phyloP scores from a whole-genome alignment of 2,113 vertebrate species.

The Tamias sibiricus region DNA sequence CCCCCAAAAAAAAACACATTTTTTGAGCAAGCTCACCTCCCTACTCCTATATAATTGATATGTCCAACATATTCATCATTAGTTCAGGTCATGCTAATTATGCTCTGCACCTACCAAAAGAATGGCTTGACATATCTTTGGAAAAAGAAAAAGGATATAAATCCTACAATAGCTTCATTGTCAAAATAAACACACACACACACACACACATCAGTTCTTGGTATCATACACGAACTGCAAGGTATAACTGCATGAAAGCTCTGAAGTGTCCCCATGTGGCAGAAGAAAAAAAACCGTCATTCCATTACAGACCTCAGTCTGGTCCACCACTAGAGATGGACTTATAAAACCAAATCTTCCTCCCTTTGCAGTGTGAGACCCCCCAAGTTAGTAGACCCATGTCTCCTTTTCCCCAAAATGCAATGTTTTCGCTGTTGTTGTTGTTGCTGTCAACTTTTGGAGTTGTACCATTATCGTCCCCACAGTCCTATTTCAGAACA shows the following conservation, averaged over 20 bases:
- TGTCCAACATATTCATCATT: not conserved
- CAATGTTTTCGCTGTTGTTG: not conserved
- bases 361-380: not conserved
- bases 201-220: not conserved
- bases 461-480: not conserved
- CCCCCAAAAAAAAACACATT: not conserved
- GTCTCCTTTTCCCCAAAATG: not conserved
- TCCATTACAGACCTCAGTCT: not conserved
- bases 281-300: not conserved
- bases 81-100: not conserved
- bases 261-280: constrained; percentile 11
- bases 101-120: not conserved
- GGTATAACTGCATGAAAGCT: not conserved
- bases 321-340: not conserved
- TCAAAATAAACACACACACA: not conserved
- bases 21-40: not conserved
- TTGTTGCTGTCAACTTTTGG: not conserved
- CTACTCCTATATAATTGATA: not conserved
- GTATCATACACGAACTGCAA: not conserved
- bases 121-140: not conserved
- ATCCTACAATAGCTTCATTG: not conserved
- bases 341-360: not conserved
- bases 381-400: not conserved
- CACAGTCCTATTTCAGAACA: not conserved
- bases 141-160: not conserved